Conservation (phyloP, 2,113 vertebrate genomes). For the Pelmatolapia mariae region DNA sequence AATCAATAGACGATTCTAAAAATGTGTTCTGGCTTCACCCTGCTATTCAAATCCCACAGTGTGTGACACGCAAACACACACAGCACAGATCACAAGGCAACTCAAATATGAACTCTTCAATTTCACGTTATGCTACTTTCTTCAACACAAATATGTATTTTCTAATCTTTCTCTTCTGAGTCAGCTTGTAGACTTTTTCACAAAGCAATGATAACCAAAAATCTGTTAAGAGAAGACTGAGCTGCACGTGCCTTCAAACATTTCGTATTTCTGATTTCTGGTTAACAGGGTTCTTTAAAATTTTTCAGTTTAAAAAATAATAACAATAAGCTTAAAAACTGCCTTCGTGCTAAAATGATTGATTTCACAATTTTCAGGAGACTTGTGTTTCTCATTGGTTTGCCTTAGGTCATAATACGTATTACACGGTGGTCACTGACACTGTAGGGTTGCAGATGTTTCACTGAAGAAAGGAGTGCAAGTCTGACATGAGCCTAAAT, state of each 20-base stretch:
- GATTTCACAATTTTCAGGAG: not conserved
- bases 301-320: not conserved
- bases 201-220: not conserved
- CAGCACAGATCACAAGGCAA: not conserved
- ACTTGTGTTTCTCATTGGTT: not conserved
- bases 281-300: not conserved
- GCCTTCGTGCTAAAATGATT: not conserved
- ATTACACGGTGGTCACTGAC: not conserved
- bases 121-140: not conserved
- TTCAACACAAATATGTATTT: not conserved
- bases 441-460: not conserved
- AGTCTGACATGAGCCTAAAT: not conserved
- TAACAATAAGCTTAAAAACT: not conserved
- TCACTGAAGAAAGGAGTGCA: not conserved
- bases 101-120: not conserved
- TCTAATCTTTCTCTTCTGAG: not conserved
- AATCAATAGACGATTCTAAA: not conserved
- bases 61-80: not conserved
- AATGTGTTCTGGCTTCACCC: not conserved
- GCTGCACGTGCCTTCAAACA: not conserved
- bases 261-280: not conserved
- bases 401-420: not conserved
- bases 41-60: not conserved
- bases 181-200: not conserved
- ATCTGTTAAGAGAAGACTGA: not conserved